Percentiles rank a stretch among this genome's conserved stretches.
phyloP scores from a whole-genome alignment of 2,888 invertebrate species.

The Lycia hirtaria region DNA sequence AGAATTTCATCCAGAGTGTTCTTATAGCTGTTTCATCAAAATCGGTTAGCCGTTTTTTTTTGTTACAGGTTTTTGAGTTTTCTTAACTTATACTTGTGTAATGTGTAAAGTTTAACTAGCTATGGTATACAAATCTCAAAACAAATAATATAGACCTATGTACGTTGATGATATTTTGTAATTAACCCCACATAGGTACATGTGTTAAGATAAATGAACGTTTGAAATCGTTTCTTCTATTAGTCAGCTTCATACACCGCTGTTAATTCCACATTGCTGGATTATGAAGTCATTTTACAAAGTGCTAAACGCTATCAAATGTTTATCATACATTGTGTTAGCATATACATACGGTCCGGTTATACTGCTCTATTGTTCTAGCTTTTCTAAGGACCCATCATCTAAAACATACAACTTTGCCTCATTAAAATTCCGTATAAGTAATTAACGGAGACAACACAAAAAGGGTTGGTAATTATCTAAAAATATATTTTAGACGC shows the following conservation, averaged over 20 bases:
- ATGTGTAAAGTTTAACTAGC: too few relatives aligned
- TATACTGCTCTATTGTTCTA: constrained; percentile 1
- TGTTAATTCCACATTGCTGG: constrained; percentile 14
- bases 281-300: constrained; percentile 13
- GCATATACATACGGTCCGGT: neutral
- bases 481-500: constrained; percentile 2
- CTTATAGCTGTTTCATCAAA: too few relatives aligned
- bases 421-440: constrained; percentile 16
- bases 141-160: too few relatives aligned
- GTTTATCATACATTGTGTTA: constrained; percentile 7
- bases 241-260: constrained; percentile 6
- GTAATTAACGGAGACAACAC: constrained; percentile 11
- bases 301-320: constrained; percentile 7
- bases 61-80: too few relatives aligned
- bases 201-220: neutral
- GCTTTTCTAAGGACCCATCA: neutral
- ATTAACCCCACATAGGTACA: too few relatives aligned
- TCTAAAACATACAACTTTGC: neutral
- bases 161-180: neutral
- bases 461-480: constrained; percentile 9
- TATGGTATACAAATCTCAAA: too few relatives aligned
- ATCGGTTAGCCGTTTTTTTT: too few relatives aligned
- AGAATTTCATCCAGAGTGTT: too few relatives aligned
- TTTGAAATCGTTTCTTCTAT: neutral
- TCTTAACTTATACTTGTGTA: too few relatives aligned